These are phyloP conservation scores for Hydropsyche tenuis DNA, from an alignment of 1,140 invertebrate species.

Conservation along the genomic window DNA sequence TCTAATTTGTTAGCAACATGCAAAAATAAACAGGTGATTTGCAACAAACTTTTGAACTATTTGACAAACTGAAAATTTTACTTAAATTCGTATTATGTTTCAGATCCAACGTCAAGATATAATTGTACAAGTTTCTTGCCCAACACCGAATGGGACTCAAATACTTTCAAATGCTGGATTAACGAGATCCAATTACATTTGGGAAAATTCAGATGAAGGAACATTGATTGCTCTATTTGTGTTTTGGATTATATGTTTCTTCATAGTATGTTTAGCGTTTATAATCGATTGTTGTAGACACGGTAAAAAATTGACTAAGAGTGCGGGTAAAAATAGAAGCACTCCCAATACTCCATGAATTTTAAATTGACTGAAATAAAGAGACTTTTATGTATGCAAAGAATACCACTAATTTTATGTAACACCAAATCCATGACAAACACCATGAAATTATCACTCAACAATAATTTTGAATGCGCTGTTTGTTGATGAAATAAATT, in stretches of 20 bases:
- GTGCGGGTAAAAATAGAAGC: constrained; percentile 56
- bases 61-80: background rate
- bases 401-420: background rate
- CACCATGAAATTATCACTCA: background rate
- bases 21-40: constrained; percentile 70
- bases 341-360: constrained; percentile 58
- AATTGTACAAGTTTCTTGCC: constrained; percentile 79
- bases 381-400: background rate
- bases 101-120: constrained; percentile 82
- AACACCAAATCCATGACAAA: background rate
- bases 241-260: constrained; percentile 66
- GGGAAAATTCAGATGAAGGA: constrained; percentile 63
- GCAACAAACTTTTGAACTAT: background rate
- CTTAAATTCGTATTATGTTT: constrained; percentile 53
- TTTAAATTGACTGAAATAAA: constrained; percentile 1
- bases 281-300: constrained; percentile 66
- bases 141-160: constrained; percentile 76
- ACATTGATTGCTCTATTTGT: constrained; percentile 65
- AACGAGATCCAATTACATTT: constrained; percentile 58
- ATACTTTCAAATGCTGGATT: constrained; percentile 69
- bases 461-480: background rate
- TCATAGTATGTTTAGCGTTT: constrained; percentile 66
- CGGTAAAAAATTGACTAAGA: constrained; percentile 55
- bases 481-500: background rate
- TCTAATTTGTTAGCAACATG: constrained; percentile 62